Conservation (phyloP, 2,797 vertebrate genomes). For the Lithobates sylvaticus region DNA sequence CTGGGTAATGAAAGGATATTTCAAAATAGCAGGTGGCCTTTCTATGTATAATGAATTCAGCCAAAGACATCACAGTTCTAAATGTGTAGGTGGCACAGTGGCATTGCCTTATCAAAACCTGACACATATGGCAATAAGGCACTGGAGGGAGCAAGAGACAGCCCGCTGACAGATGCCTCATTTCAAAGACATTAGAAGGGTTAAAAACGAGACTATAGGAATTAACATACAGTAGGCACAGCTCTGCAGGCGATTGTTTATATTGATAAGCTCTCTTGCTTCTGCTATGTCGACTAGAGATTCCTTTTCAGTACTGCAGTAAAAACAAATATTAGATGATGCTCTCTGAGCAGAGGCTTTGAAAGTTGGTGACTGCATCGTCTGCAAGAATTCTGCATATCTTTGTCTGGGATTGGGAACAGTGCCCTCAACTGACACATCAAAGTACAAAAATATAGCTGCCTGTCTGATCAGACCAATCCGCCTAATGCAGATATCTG, state of each 20-base stretch:
- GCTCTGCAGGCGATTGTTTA: slow-evolving; percentile 22
- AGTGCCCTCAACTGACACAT: background rate
- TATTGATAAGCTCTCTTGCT: background rate
- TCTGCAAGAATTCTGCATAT: no score
- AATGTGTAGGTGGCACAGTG: slow-evolving; percentile 58
- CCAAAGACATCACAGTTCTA: slow-evolving; percentile 49
- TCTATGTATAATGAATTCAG: slow-evolving; percentile 60
- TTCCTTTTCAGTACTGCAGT: background rate
- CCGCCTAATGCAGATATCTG: no score
- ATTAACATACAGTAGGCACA: background rate
- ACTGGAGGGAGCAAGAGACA: slow-evolving; percentile 2
- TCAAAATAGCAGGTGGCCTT: slow-evolving; percentile 62
- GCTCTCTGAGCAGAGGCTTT: background rate
- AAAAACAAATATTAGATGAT: slow-evolving; percentile 10
- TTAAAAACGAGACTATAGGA: slow-evolving; percentile 30
- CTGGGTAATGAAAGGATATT: slow-evolving; percentile 58
- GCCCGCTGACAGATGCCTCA: slow-evolving; percentile 12
- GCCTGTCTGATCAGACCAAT: no score
- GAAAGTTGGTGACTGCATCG: no score
- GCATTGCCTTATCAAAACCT: slow-evolving; percentile 48
- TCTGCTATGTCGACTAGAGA: background rate
- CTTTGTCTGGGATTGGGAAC: background rate
- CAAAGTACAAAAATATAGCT: no score
- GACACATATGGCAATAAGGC: slow-evolving; percentile 33
- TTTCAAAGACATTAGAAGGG: slow-evolving; percentile 21